phyloP scores from a whole-genome alignment of 2,797 vertebrate species.

The Sebastes steindachneri region DNA sequence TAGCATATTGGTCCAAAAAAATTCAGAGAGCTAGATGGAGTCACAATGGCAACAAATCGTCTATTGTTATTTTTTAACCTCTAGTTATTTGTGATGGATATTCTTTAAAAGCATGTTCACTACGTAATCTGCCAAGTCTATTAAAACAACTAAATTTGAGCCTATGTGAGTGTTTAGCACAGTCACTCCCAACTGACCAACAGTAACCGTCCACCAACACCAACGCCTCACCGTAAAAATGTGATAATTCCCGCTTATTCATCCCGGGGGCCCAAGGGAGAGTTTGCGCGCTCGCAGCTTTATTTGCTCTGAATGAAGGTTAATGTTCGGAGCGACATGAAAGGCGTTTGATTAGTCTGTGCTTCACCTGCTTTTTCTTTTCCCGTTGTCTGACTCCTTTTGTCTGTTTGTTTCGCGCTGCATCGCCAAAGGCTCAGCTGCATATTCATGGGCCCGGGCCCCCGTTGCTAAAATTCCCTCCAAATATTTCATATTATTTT shows the following conservation, averaged over 20 bases:
- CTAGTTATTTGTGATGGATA: not conserved
- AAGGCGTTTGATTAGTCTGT: constrained; percentile 62
- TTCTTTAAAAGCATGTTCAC: not conserved
- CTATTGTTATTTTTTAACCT: not conserved
- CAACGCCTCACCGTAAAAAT: constrained; percentile 42
- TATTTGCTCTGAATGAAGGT: constrained; percentile 70
- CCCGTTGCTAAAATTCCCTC: constrained; percentile 50
- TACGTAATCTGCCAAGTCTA: not conserved
- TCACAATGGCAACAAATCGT: not conserved
- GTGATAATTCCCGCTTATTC: constrained; percentile 43
- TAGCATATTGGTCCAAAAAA: constrained; percentile 10
- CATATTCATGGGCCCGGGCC: constrained; percentile 63
- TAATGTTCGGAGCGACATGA: constrained; percentile 64
- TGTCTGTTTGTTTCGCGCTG: constrained; percentile 55
- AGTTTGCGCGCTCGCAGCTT: constrained; percentile 46
- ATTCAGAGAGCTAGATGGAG: not conserved
- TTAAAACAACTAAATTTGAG: not conserved
- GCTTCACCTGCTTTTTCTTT: constrained; percentile 64
- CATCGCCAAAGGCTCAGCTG: constrained; percentile 65
- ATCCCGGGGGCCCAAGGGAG: constrained; percentile 37
- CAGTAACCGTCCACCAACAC: constrained; percentile 9
- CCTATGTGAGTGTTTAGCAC: not conserved
- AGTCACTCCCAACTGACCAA: constrained; percentile 24
- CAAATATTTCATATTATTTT: constrained; percentile 64
- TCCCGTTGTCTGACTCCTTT: constrained; percentile 54